Base-by-base conservation (phyloP, 2,888 invertebrate genomes). In the Cephus pulcher region DNA sequence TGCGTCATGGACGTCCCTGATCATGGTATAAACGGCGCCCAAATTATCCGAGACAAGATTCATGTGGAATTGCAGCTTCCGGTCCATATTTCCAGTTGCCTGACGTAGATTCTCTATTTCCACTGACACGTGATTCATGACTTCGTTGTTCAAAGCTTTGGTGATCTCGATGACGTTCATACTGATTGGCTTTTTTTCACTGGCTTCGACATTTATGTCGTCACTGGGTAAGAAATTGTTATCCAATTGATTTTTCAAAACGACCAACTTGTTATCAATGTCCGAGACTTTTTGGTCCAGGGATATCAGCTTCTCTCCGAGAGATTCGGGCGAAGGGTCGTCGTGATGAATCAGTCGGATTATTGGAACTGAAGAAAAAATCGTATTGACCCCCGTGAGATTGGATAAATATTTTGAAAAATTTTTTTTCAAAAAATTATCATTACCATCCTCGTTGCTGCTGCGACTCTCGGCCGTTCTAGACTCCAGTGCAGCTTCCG, bases 151-250 rank as follows among this genome's bases (percentile, higher is more conserved):
- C 88, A 97, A 93, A n/a, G 96, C 95, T 92, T 96, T 97, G 3
- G 96, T 95, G 80, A 96, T 96, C 92, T 97, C 96, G 76, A 96
- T 94, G 23, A 96, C 95, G 89, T 96, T 96, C 93, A 96, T 94
- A 89, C 96, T 96, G 75, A 97, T 94, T 1, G 97, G 96, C 88
- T 96, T 96, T 92, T 96, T 97, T 91, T 97, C 97, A 87, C 97
- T 97, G 0, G 97, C 97, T 90, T 97, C 97, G 1, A 96, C 97
- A 87, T 96, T 97, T 81, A 97, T 96, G 87, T 97, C 97, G 88
- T 97, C 97, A 73, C 88, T 92, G 78, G 96, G 95, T 79, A 97
- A 92, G 87, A 96, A 95, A 89, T 97, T 97, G 87, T 94, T 96
- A 88, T 97, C 97, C 84, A 97, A 94, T 91, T 97, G 97, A 88